Conservation (phyloP, 1,140 invertebrate species). For the Araneus ventricosus region DNA sequence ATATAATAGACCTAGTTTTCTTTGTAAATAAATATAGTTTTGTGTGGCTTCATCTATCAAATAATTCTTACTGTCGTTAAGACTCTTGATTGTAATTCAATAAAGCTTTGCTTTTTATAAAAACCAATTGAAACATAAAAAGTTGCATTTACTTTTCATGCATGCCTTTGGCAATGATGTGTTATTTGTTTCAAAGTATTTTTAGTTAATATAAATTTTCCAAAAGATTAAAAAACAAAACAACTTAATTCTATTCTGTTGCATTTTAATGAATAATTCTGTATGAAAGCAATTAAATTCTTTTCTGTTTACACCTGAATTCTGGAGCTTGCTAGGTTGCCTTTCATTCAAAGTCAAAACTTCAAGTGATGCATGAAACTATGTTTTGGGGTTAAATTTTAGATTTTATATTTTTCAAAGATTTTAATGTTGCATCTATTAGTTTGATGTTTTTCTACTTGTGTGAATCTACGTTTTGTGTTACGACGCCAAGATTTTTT, state of each 20-base stretch:
- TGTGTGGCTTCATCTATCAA: slow-evolving; percentile 43
- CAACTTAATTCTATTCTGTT: neutral
- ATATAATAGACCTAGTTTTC: slow-evolving; percentile 50
- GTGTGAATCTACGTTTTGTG: neutral
- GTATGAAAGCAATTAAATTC: neutral
- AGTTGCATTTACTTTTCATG: neutral
- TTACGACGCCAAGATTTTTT: neutral
- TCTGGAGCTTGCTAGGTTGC: neutral
- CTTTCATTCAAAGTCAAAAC: neutral
- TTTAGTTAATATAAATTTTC: neutral
- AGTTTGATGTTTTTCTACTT: neutral
- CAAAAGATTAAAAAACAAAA: neutral
- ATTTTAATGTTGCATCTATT: neutral
- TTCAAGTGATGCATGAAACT: neutral
- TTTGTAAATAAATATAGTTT: slow-evolving; percentile 70
- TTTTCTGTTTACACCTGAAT: neutral
- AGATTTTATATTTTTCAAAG: slow-evolving; percentile 8
- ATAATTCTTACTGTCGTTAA: neutral
- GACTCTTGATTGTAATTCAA: neutral
- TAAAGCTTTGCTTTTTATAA: neutral
- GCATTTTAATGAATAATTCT: neutral
- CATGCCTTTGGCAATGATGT: neutral
- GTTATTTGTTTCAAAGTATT: neutral
- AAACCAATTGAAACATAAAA: no score
- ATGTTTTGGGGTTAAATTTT: neutral